Percentiles rank a stretch among this genome's conserved stretches.
phyloP scores from a whole-genome alignment of 2,113 vertebrate species.

The Fukomys damarensis region DNA sequence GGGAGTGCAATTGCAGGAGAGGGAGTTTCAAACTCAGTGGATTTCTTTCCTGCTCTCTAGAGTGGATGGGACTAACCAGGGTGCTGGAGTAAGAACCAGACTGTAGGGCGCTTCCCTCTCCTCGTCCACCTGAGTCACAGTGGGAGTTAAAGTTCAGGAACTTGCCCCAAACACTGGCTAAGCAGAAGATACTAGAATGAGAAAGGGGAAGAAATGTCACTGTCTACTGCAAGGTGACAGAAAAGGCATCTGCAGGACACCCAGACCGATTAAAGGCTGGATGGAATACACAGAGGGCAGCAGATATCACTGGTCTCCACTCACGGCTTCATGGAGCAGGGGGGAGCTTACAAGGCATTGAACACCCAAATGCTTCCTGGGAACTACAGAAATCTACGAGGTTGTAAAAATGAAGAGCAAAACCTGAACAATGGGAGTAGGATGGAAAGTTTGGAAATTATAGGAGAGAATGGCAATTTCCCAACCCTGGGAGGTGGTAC shows the following conservation, averaged over 20 bases:
- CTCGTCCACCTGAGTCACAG: background rate
- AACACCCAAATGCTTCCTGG: background rate
- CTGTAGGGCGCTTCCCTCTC: background rate
- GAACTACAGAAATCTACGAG: background rate
- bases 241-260: background rate
- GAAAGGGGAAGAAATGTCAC: background rate
- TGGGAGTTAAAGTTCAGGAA: constrained; percentile 7
- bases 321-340: background rate
- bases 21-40: background rate
- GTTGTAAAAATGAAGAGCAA: constrained; percentile 43
- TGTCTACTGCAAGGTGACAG: background rate
- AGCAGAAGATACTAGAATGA: background rate
- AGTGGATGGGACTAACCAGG: background rate
- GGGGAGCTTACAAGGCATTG: background rate
- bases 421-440: constrained; percentile 54
- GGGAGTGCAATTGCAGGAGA: background rate
- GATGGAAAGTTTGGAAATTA: constrained; percentile 51
- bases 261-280: background rate
- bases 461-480: constrained; percentile 22
- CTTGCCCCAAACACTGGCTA: constrained; percentile 28
- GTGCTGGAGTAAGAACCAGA: background rate
- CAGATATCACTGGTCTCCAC: background rate
- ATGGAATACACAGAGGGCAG: background rate
- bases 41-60: background rate
- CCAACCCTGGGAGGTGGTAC: background rate